Evolutionary conservation across 1,140 invertebrate genomes (phyloP).

Genomic region (Pararge aegeria): DNA sequence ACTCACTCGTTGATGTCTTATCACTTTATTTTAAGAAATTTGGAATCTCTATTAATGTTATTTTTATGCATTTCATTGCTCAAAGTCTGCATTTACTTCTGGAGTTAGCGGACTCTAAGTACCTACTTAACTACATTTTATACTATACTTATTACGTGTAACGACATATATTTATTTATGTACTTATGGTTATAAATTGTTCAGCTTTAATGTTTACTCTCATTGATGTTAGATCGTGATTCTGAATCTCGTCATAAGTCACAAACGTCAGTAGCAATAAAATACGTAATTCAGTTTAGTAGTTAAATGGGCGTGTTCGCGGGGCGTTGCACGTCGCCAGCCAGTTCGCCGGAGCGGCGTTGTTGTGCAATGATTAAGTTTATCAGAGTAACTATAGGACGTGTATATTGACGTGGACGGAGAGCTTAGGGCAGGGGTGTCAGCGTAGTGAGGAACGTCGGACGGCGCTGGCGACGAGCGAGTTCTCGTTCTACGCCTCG

Average conservation of each 20-base stretch:
- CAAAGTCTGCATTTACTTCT: slow-evolving; percentile 66
- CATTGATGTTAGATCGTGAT: slow-evolving; percentile 77
- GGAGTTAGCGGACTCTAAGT: slow-evolving; percentile 59
- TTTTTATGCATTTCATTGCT: slow-evolving; percentile 66
- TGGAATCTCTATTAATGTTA: slow-evolving; percentile 58
- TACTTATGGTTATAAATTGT: slow-evolving; percentile 74
- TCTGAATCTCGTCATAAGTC: slow-evolving; percentile 79
- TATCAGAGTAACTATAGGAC: slow-evolving; percentile 36
- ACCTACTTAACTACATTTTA: slow-evolving; percentile 41
- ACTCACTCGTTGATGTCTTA: slow-evolving; percentile 71
- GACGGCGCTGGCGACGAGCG: slow-evolving; percentile 29
- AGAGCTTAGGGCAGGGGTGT: neutral
- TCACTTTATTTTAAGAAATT: slow-evolving; percentile 61
- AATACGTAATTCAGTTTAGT: slow-evolving; percentile 63
- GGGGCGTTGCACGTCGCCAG: slow-evolving; percentile 44
- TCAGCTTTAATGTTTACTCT: slow-evolving; percentile 79
- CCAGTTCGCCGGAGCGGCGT: slow-evolving; percentile 31
- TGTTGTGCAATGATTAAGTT: slow-evolving; percentile 65
- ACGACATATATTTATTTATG: slow-evolving; percentile 76
- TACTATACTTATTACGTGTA: slow-evolving; percentile 55
- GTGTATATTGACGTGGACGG: slow-evolving; percentile 27
- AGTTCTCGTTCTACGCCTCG: slow-evolving; percentile 36
- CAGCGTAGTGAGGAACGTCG: neutral
- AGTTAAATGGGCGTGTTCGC: slow-evolving; percentile 44
- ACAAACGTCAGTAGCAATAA: slow-evolving; percentile 77